Conservation (phyloP, 2,797 vertebrate genomes). For the Sebastes oblongus region DNA sequence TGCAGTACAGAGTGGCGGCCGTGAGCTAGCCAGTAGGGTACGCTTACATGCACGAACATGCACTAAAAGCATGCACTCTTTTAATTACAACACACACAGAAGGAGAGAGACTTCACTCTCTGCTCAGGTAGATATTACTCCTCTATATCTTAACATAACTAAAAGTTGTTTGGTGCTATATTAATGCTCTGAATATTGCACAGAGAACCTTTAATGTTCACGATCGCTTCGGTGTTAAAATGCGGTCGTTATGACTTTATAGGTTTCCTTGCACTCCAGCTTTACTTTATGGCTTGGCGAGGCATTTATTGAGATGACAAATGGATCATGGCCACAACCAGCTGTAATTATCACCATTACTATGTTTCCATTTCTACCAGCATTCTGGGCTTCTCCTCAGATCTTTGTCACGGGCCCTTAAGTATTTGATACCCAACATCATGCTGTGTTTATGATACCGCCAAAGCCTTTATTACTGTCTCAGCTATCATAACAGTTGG, state of each 20-base stretch:
- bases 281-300: constrained; percentile 38
- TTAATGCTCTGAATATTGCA: too few relatives aligned
- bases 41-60: too few relatives aligned
- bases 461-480: constrained; percentile 69
- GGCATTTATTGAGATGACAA: constrained; percentile 63
- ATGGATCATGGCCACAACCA: constrained; percentile 41
- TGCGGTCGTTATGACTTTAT: constrained; percentile 32
- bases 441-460: constrained; percentile 70
- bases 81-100: too few relatives aligned
- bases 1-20: too few relatives aligned
- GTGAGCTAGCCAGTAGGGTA: too few relatives aligned
- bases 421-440: constrained; percentile 72
- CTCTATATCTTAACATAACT: too few relatives aligned
- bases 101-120: too few relatives aligned
- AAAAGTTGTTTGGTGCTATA: too few relatives aligned
- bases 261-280: constrained; percentile 13
- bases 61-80: too few relatives aligned
- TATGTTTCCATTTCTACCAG: constrained; percentile 60
- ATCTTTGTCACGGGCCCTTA: constrained; percentile 56
- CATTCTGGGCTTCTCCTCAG: constrained; percentile 40
- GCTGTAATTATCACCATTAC: constrained; percentile 66
- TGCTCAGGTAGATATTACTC: too few relatives aligned
- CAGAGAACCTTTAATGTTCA: neutral
- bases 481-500: constrained; percentile 66
- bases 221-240: neutral